Conservation (phyloP, 2,888 invertebrate genomes). For the Maniola hyperantus region DNA sequence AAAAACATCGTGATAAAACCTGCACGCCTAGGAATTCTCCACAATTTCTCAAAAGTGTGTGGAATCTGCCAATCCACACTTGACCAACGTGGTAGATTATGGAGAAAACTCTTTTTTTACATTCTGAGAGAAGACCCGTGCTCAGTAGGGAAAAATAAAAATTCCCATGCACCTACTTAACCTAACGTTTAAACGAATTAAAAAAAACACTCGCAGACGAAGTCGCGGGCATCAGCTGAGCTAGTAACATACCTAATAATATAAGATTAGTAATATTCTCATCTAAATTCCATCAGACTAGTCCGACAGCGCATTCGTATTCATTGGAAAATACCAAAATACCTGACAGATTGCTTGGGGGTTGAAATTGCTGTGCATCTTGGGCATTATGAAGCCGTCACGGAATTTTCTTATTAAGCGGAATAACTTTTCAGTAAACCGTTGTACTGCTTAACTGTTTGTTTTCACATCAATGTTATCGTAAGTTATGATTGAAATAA, state of each 20-base stretch:
- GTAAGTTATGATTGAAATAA: background rate
- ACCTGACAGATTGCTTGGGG: constrained; percentile 25
- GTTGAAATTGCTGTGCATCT: constrained; percentile 26
- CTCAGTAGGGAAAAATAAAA: no score
- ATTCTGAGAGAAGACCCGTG: no score
- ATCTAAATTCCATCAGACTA: constrained; percentile 19
- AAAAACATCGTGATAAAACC: no score
- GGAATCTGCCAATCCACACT: no score
- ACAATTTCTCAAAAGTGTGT: no score
- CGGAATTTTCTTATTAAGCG: constrained; percentile 28
- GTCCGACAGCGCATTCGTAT: constrained; percentile 26
- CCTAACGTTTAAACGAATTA: no score
- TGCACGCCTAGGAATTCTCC: no score
- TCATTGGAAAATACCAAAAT: constrained; percentile 27
- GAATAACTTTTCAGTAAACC: constrained; percentile 16
- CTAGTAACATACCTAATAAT: background rate
- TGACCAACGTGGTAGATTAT: no score
- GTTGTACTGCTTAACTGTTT: background rate
- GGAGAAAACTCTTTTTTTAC: no score
- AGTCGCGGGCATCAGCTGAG: no score
- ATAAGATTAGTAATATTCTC: background rate
- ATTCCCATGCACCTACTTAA: no score
- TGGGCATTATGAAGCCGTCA: constrained; percentile 13
- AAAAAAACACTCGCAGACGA: no score
- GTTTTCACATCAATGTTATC: background rate